A percentile compares a stretch with the other conserved stretches of the same genome.
phyloP scores from a whole-genome alignment of 1,140 invertebrate genomes.

The Drosophila gunungcola region DNA sequence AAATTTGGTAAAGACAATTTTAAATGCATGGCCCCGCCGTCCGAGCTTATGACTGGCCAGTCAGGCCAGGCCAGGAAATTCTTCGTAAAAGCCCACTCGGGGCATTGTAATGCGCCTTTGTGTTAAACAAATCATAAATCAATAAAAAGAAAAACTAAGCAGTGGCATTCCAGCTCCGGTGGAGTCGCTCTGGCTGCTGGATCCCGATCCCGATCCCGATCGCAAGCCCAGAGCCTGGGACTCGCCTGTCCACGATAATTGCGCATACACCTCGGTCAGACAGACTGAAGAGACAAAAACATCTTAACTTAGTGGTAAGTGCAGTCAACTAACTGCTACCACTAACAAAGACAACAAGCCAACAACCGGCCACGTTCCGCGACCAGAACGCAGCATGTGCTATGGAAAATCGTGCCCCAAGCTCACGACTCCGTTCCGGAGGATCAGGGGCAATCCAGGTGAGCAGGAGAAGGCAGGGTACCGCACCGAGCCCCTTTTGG shows the following conservation, averaged over 20 bases:
- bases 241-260: conserved; percentile 63
- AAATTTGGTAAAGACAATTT: conserved; percentile 82
- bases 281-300: conserved; percentile 69
- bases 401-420: conserved; percentile 75
- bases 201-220: conserved; percentile 9
- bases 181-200: conserved; percentile 44
- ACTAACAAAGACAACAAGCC: conserved; percentile 79
- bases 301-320: conserved; percentile 83
- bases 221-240: conserved; percentile 6
- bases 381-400: conserved; percentile 80
- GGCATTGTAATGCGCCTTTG: conserved; percentile 79
- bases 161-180: conserved; percentile 63
- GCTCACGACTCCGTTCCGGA: conserved; percentile 66
- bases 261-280: conserved; percentile 56
- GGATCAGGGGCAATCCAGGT: background rate
- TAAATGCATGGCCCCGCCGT: conserved; percentile 62
- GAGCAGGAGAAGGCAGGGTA: background rate
- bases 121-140: conserved; percentile 83
- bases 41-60: conserved; percentile 51
- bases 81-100: conserved; percentile 69
- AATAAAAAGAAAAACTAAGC: conserved; percentile 83
- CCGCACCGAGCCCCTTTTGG: conserved; percentile 33
- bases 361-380: conserved; percentile 59
- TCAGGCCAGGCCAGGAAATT: conserved; percentile 51
- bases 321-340: conserved; percentile 81